phyloP scores from a whole-genome alignment of 2,888 invertebrate species.

The Priocnemis perturbator region DNA sequence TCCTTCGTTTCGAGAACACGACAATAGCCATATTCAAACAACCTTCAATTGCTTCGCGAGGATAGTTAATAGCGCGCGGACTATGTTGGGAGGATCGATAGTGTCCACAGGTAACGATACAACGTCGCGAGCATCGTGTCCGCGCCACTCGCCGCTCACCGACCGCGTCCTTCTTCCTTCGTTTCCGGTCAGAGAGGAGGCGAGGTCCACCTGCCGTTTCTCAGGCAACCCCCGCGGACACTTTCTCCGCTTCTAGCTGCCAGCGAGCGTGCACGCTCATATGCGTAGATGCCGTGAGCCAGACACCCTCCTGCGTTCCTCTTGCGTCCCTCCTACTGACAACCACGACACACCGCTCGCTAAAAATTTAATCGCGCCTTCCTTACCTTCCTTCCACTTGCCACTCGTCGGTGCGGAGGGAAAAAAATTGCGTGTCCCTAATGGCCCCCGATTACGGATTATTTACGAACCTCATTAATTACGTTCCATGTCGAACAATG shows the following conservation, averaged over 20 bases:
- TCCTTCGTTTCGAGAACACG: not conserved
- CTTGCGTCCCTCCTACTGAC: conserved; percentile 10
- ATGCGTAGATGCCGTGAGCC: not conserved
- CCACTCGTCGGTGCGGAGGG: not conserved
- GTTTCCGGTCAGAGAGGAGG: conserved; percentile 17
- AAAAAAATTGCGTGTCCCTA: conserved; percentile 36
- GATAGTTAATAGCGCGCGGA: conserved; percentile 5
- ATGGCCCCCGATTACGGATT: conserved; percentile 16
- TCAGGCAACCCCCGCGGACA: conserved; percentile 43
- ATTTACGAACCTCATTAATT: conserved; percentile 24
- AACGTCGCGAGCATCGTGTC: not conserved
- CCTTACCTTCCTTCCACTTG: conserved; percentile 12
- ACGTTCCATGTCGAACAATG: not conserved
- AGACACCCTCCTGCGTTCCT: conserved; percentile 10
- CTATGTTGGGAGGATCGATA: conserved; percentile 1
- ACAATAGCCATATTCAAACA: conserved; percentile 4
- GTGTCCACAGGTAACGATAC: not conserved
- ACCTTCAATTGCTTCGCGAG: conserved; percentile 1
- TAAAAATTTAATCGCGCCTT: conserved; percentile 32
- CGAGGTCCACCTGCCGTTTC: conserved; percentile 44
- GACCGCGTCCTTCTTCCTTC: conserved; percentile 15
- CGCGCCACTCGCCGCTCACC: not conserved
- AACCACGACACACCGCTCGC: conserved; percentile 9
- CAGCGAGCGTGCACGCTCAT: conserved; percentile 1
- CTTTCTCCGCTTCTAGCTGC: conserved; percentile 19